These are phyloP conservation scores for Montipora foliosa DNA, from an alignment of 64 coral and sea anemone genomes.

Conservation along the genomic window DNA sequence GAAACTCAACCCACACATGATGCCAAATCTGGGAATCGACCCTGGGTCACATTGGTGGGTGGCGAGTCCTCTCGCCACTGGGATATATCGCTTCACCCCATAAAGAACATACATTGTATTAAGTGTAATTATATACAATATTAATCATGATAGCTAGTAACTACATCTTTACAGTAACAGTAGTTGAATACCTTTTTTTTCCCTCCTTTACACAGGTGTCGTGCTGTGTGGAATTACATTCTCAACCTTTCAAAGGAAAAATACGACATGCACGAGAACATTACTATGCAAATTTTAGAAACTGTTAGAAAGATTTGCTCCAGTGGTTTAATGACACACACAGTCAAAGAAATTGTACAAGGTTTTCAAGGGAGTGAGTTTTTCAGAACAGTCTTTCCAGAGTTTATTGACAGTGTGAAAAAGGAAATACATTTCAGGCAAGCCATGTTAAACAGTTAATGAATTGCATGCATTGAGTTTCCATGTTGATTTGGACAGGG, in stretches of 20 bases:
- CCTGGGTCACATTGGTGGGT: too few species aligned
- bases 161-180: neutral
- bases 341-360: slow-evolving; percentile 23
- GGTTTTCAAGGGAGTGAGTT: slow-evolving; percentile 22
- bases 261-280: neutral
- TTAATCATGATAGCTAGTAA: too few species aligned
- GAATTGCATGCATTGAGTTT: too few species aligned
- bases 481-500: too few species aligned
- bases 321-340: slow-evolving; percentile 1
- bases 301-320: slow-evolving; percentile 18
- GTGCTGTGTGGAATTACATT: slow-evolving; percentile 50
- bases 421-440: neutral
- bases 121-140: too few species aligned
- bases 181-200: too few species aligned
- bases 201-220: neutral
- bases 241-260: slow-evolving; percentile 15
- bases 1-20: too few species aligned
- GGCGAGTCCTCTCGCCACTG: too few species aligned
- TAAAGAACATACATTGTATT: too few species aligned
- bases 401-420: neutral
- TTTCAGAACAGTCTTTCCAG: slow-evolving; percentile 24
- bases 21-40: too few species aligned
- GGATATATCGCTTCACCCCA: too few species aligned
- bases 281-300: slow-evolving; percentile 10
- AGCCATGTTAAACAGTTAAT: neutral